These are phyloP conservation scores for Cerceris rybyensis DNA, from an alignment of 2,888 invertebrate species.

Conservation along the genomic window DNA sequence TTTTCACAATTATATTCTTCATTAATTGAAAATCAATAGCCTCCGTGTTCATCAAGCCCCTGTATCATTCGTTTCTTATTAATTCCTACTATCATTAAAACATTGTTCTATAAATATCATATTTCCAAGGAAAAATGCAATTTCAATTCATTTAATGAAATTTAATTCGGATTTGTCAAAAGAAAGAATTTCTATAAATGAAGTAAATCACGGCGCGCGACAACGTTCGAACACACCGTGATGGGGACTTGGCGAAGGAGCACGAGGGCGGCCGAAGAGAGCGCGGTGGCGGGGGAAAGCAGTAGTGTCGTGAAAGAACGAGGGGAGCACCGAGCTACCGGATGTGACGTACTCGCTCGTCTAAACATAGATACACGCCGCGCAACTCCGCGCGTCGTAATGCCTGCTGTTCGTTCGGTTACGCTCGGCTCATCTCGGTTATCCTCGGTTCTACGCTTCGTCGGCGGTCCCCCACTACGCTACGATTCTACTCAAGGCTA, in stretches of 20 bases:
- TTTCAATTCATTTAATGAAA: not conserved
- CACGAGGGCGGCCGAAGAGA: constrained; percentile 55
- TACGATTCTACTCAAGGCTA: constrained; percentile 63
- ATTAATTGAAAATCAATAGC: too few species aligned
- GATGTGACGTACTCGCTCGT: constrained; percentile 75
- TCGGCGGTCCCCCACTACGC: constrained; percentile 33
- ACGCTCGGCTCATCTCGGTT: constrained; percentile 37
- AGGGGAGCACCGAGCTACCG: constrained; percentile 63
- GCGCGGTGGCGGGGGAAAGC: constrained; percentile 38
- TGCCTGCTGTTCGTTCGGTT: constrained; percentile 27
- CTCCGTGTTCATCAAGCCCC: too few species aligned
- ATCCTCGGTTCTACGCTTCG: constrained; percentile 9
- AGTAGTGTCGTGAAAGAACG: not conserved
- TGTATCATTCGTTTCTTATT: too few species aligned
- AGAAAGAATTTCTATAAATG: too few species aligned
- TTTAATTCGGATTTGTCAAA: too few species aligned
- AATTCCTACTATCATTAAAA: too few species aligned
- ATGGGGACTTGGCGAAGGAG: constrained; percentile 21
- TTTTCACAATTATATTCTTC: too few species aligned
- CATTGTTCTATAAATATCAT: too few species aligned
- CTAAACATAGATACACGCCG: constrained; percentile 76
- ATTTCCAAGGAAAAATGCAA: not conserved
- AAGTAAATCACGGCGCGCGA: constrained; percentile 26
- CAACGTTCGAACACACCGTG: constrained; percentile 6
- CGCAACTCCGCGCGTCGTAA: constrained; percentile 56